Conservation (phyloP, 2,888 invertebrate species). For the Coelopa pilipes region DNA sequence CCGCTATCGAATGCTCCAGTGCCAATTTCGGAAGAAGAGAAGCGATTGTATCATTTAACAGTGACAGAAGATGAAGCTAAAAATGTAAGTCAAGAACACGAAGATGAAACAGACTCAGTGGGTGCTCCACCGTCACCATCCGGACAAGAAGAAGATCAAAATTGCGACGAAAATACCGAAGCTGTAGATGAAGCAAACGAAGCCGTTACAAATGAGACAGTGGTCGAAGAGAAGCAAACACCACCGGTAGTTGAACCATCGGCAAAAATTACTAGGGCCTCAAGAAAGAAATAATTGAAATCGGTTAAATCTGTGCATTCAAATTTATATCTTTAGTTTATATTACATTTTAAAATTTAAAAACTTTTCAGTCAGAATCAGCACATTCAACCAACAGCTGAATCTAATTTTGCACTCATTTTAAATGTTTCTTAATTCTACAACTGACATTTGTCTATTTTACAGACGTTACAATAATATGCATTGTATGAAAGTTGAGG, state of each 20-base stretch:
- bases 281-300: slow-evolving; percentile 49
- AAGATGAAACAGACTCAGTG: slow-evolving; percentile 56
- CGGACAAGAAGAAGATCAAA: neutral
- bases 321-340: neutral
- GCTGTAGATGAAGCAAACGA: neutral
- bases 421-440: neutral
- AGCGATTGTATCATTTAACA: slow-evolving; percentile 76
- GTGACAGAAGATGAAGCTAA: slow-evolving; percentile 45
- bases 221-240: neutral
- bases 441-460: slow-evolving; percentile 11
- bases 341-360: slow-evolving; percentile 1
- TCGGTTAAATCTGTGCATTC: neutral
- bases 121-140: slow-evolving; percentile 38
- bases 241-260: slow-evolving; percentile 15
- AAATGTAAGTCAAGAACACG: slow-evolving; percentile 42
- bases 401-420: too few species aligned
- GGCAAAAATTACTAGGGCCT: slow-evolving; percentile 44
- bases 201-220: neutral
- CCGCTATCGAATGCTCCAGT: slow-evolving; percentile 89
- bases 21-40: slow-evolving; percentile 76
- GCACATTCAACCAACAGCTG: too few species aligned
- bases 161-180: neutral
- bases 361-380: neutral
- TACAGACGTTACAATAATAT: slow-evolving; percentile 15
- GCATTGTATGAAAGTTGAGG: slow-evolving; percentile 14